phyloP scores from a whole-genome alignment of 2,113 vertebrate species.

The Eulemur macaco region DNA sequence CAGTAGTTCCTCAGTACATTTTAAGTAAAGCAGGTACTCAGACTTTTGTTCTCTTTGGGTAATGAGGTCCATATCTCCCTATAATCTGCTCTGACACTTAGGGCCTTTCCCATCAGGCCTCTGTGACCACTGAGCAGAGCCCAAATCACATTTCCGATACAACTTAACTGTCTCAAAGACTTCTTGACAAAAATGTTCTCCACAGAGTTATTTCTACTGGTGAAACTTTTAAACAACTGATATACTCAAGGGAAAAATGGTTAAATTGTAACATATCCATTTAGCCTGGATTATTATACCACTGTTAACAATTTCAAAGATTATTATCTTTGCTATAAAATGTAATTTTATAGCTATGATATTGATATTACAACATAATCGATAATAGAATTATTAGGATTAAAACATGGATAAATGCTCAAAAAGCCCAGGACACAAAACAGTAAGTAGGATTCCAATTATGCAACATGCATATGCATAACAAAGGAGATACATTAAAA shows the following conservation, averaged over 20 bases:
- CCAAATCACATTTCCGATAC: neutral
- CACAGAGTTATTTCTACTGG: neutral
- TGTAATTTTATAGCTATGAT: neutral
- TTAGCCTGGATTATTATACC: neutral
- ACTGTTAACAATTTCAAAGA: neutral
- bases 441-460: neutral
- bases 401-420: neutral
- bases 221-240: neutral
- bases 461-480: neutral
- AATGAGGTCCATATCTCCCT: neutral
- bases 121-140: neutral
- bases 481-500: slow-evolving; percentile 11
- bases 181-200: slow-evolving; percentile 23
- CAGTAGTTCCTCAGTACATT: neutral
- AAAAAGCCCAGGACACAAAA: neutral
- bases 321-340: neutral
- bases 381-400: neutral
- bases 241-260: neutral
- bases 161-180: slow-evolving; percentile 1
- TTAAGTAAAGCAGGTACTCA: neutral
- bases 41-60: neutral
- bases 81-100: neutral
- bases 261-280: neutral
- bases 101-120: neutral
- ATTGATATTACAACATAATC: neutral